These are phyloP conservation scores for Papilio machaon DNA, from an alignment of 1,140 invertebrate genomes.

Conservation along the genomic window DNA sequence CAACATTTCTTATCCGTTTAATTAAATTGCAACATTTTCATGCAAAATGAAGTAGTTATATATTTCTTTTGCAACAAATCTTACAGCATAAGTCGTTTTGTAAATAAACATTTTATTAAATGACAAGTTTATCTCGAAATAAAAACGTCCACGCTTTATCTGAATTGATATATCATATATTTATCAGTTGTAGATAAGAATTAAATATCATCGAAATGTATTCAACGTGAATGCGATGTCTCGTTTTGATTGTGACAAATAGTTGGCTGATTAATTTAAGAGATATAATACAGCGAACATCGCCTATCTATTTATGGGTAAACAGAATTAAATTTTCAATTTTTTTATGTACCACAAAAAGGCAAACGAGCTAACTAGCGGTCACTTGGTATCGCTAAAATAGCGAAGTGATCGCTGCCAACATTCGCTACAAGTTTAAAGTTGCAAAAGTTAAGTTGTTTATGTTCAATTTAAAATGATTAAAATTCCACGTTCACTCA, in stretches of 20 bases:
- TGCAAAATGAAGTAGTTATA: not conserved
- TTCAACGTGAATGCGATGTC: conserved; percentile 2
- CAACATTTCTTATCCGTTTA: too few species aligned
- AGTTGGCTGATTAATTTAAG: conserved; percentile 1
- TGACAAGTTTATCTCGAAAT: conserved; percentile 24
- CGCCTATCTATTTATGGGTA: too few species aligned
- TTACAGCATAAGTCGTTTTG: not conserved
- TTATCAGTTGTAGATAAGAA: conserved; percentile 23
- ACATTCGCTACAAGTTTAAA: too few species aligned
- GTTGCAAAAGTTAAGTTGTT: too few species aligned
- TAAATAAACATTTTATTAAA: not conserved
- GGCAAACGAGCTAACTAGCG: too few species aligned
- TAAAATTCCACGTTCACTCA: too few species aligned
- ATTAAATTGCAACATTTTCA: too few species aligned
- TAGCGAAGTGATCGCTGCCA: too few species aligned
- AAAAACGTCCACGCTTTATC: conserved; percentile 21
- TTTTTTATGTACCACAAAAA: too few species aligned
- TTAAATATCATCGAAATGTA: conserved; percentile 8
- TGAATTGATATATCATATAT: conserved; percentile 28
- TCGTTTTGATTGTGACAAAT: conserved; percentile 23
- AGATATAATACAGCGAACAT: not conserved
- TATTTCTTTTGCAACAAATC: not conserved
- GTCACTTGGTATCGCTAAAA: too few species aligned
- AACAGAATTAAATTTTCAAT: too few species aligned
- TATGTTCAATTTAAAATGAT: too few species aligned